Base-by-base conservation (phyloP, 2,888 invertebrate genomes). In the Pocota personata region DNA sequence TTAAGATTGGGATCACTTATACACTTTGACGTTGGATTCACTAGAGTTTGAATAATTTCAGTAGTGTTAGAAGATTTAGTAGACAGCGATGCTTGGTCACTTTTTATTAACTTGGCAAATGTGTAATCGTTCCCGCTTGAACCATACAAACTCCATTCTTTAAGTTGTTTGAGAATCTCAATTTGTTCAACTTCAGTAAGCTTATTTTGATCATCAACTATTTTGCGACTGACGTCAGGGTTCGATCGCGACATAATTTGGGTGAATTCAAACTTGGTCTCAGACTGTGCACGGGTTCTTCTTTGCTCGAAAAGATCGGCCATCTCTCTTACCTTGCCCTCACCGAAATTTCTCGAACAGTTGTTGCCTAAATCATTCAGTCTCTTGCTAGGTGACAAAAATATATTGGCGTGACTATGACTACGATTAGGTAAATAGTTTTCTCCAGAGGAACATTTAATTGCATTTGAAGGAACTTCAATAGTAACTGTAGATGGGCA, bases 321-420 rank as follows among this genome's bases (percentile, higher is more conserved):
- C 78, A 96, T 92, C 46, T 95, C 95, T 77, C 95, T 95, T 0
- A 96, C 96, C 90, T 95, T 94, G 0, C 96, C 96, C 77, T 94
- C 94, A 0, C 95, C 95, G 19, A 95, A 94, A 75, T 69, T 87
- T 87, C 57, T 78, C 64, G 72, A 66, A 40, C 21, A 37, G 58
- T 37, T 35, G 46, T 43, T 67, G 4, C 8, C 27, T 27, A 19
- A 21, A 66, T 67, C 48, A 16, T 27, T 30, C 3, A 12, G n/a
- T 19, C 6, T 37, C n/a, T 7, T 67, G 8, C 3, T 67, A 19
- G 58, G 66, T 10, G 57, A 67, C 16, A 58, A 58, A 1, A 43
- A 67, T 77, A 87, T 88, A 82, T 88, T 88, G 37, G 87, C 78
- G 72, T 89, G 84, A 64, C 87, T 88, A 48, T 80, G 64, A 24